Percentiles rank a stretch among this genome's conserved stretches.
Conservation (phyloP, 2,888 invertebrate species). For the Allolobophora icterica region DNA sequence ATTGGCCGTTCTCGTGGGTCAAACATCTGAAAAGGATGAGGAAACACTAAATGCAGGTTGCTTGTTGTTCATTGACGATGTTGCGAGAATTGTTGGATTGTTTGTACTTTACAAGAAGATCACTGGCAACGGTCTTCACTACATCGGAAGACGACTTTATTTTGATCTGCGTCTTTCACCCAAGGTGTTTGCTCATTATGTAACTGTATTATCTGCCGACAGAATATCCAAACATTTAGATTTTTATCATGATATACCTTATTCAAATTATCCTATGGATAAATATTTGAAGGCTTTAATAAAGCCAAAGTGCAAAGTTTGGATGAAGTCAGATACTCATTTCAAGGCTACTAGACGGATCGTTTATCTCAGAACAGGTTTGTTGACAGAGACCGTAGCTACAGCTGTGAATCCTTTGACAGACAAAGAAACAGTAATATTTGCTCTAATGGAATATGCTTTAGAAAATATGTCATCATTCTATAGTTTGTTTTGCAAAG, state of each 20-base stretch:
- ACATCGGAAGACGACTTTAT: neutral
- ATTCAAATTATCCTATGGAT: neutral
- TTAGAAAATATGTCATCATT: too few relatives aligned
- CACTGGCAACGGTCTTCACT: too few relatives aligned
- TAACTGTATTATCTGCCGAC: neutral
- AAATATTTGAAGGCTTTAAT: neutral
- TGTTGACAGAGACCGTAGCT: neutral
- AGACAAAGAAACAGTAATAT: too few relatives aligned
- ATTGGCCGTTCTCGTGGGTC: neutral
- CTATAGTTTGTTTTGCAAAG: too few relatives aligned
- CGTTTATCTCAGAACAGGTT: neutral
- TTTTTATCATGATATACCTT: too few relatives aligned
- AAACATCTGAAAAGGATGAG: neutral
- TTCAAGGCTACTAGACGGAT: neutral
- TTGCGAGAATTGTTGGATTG: neutral
- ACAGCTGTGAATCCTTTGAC: too few relatives aligned
- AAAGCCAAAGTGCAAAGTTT: neutral
- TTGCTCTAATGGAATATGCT: too few relatives aligned
- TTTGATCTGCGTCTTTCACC: neutral
- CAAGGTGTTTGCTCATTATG: neutral
- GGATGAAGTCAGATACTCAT: neutral
- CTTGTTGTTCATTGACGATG: conserved; percentile 6
- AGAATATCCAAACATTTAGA: neutral
- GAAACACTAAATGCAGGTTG: neutral
- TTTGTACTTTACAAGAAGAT: neutral